Conservation (phyloP, 2,797 vertebrate genomes). For the Buceros bicornis region DNA sequence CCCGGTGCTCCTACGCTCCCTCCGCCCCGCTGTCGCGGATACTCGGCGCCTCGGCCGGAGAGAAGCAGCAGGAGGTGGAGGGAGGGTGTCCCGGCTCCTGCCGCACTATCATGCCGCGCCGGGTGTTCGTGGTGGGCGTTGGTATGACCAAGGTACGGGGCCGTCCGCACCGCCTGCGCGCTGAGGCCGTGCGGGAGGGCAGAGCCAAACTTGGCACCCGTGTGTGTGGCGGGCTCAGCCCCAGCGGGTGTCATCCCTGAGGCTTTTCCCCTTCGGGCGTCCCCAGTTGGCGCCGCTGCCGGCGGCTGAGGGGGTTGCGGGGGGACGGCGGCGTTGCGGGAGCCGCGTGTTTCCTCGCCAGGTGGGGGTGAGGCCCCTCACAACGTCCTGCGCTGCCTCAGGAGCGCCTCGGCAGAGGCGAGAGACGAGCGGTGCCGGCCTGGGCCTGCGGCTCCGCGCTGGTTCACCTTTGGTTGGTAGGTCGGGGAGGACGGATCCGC, state of each 20-base stretch:
- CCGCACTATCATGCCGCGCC: constrained; percentile 63
- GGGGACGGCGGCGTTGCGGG: not conserved
- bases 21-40: not conserved
- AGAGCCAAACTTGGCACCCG: no score
- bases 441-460: not conserved
- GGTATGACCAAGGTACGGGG: constrained; percentile 96
- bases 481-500: not conserved
- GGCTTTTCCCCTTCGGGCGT: no score
- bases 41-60: rapidly evolving
- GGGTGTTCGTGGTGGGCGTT: constrained; percentile 93
- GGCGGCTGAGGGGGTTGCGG: not conserved
- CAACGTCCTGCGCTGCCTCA: rapidly evolving
- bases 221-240: not conserved
- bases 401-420: rapidly evolving
- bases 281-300: not conserved
- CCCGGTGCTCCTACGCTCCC: not conserved
- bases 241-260: not conserved
- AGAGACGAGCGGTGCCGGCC: not conserved
- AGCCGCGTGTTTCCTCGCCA: not conserved
- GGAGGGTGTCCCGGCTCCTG: no score
- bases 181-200: not conserved
- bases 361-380: not conserved
- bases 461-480: not conserved
- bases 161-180: not conserved
- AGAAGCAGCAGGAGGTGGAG: not conserved